These are phyloP conservation scores for Caenorhabditis tropicalis DNA, from an alignment of 1,140 invertebrate species.

Conservation along the genomic window DNA sequence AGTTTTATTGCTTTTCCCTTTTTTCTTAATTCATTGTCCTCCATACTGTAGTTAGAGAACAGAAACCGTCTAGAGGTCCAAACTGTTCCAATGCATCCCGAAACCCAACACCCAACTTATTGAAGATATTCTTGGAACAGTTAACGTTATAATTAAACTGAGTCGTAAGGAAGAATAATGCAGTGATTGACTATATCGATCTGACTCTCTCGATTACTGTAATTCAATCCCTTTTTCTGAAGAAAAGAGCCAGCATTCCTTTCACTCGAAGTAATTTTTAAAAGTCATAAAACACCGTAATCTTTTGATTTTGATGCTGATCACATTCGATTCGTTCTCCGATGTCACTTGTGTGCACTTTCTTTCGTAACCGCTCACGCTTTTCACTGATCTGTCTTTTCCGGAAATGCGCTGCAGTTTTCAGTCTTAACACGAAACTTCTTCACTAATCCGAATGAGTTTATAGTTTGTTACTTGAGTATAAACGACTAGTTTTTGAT, in stretches of 20 bases:
- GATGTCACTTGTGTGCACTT: neutral
- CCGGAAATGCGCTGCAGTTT: neutral
- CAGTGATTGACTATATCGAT: no score
- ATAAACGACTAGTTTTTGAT: neutral
- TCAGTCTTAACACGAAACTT: neutral
- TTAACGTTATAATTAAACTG: no score
- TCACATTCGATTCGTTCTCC: neutral
- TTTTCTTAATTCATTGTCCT: no score
- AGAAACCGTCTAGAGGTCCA: neutral
- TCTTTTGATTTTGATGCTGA: neutral
- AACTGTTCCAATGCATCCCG: no score
- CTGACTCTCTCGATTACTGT: no score
- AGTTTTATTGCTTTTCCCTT: no score
- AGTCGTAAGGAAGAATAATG: no score
- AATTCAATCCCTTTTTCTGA: no score
- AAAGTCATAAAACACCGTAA: neutral
- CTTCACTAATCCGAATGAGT: neutral
- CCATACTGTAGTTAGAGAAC: neutral
- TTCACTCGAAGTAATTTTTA: no score
- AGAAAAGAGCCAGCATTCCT: no score
- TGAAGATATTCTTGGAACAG: no score
- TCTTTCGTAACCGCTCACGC: neutral
- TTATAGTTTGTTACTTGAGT: neutral
- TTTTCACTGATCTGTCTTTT: neutral
- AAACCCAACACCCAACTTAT: no score